Evolutionary conservation across 2,888 invertebrate genomes (phyloP), one percentile per base, ranked within the genome.

Genomic region (Lottia scabra): DNA sequence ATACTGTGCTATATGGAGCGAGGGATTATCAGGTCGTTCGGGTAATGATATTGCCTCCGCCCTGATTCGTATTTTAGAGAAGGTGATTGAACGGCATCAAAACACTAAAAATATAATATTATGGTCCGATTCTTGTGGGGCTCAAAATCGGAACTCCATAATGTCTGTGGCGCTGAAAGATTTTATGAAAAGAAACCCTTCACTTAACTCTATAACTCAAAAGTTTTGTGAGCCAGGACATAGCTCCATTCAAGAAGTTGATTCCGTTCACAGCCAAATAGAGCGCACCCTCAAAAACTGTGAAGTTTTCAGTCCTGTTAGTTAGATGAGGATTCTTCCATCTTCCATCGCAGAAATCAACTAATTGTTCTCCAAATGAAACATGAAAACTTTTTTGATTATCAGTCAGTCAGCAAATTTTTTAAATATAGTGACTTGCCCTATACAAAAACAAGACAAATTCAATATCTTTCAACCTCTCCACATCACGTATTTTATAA

Each of bases 101-200:
- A 44, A 72, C 13, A 62, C 48, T n/a, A 30, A 46, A n/a, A 48
- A 71, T 43, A 13, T 71, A 13, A 67, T 63, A 3, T 13, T 74
- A 10, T 71, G 74, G 74, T 74, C 74, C 38, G 69, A 74, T 48
- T 69, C 67, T 0, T 71, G 74, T 73, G 70, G 75, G 13, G 67
- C 75, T 12, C 73, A 78, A 65, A 78, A 78, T n/a, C 26, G 68
- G 63, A 76, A 78, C 66, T 71, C 63, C 15, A 45, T 78, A n/a
- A 74, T 78, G 72, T 63, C 48, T 15, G 46, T 26, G 26, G 76
- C 76, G 16, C 23, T 78, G 12, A 73, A 78, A 65, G 8, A 62
- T n/a, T n/a, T n/a, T n/a, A n/a, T n/a, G n/a, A n/a, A n/a, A n/a
- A n/a, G n/a, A n/a, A n/a, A n/a, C n/a, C n/a, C n/a, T n/a, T n/a